Percentiles rank a stretch among this genome's conserved stretches.
phyloP scores from a whole-genome alignment of 2,797 vertebrate species.

The Gallinago solitaria region DNA sequence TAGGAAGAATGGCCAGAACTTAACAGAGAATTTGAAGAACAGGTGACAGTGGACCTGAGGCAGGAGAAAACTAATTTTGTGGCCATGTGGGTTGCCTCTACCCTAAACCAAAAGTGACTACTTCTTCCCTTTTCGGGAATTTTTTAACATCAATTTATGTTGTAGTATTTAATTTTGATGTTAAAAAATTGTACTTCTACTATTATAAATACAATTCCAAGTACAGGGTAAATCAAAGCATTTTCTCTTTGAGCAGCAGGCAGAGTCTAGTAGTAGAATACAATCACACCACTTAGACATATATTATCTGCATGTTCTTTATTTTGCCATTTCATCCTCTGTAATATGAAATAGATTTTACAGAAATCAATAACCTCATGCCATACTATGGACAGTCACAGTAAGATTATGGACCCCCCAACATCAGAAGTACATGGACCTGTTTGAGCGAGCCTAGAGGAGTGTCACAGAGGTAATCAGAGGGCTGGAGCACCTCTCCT shows the following conservation, averaged over 20 bases:
- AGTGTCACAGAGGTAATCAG: not conserved
- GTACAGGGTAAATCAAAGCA: not conserved
- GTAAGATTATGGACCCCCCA: not conserved
- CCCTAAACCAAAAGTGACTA: not conserved
- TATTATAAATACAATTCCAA: not conserved
- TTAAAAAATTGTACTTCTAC: not conserved
- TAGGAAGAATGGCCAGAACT: not conserved
- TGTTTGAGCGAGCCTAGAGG: not conserved
- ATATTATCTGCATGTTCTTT: not conserved
- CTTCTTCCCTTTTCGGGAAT: not conserved
- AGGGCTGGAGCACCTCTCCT: not conserved
- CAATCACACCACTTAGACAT: not conserved
- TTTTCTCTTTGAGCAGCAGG: not conserved
- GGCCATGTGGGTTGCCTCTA: not conserved
- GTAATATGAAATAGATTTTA: not conserved
- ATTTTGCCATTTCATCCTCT: not conserved
- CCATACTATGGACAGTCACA: not conserved
- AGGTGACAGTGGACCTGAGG: not conserved
- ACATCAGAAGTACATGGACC: not conserved
- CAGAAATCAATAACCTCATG: not conserved
- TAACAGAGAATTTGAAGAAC: not conserved
- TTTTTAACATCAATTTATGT: not conserved
- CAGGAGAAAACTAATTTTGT: not conserved
- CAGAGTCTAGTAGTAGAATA: not conserved
- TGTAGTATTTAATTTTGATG: not conserved